These are phyloP conservation scores for Cyclophora punctaria DNA, from an alignment of 2,888 invertebrate genomes.

Conservation along the genomic window DNA sequence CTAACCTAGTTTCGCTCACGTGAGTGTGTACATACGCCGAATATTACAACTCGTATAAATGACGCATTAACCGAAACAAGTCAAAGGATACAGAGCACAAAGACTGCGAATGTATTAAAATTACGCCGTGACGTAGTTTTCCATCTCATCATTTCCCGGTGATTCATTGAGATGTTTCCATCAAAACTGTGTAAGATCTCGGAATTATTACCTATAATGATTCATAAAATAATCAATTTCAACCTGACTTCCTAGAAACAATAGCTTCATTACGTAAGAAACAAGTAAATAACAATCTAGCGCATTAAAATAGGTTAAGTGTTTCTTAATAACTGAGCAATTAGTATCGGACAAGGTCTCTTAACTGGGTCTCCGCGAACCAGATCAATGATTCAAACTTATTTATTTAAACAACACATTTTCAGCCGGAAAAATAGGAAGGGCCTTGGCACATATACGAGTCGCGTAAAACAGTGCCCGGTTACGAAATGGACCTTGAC, in stretches of 20 bases:
- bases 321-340: conserved; percentile 66
- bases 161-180: not conserved
- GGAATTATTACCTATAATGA: conserved; percentile 2
- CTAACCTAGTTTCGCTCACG: conserved; percentile 64
- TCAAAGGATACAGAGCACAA: too few species aligned
- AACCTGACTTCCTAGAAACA: conserved; percentile 35
- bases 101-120: conserved; percentile 10
- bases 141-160: conserved; percentile 6
- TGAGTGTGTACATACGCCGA: conserved; percentile 32
- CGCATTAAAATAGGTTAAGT: conserved; percentile 64
- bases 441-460: conserved; percentile 58
- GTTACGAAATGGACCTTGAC: conserved; percentile 70
- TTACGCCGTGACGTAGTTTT: conserved; percentile 5
- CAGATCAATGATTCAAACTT: conserved; percentile 24
- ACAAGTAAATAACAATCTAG: conserved; percentile 44
- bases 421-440: conserved; percentile 43
- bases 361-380: conserved; percentile 31
- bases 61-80: conserved; percentile 20
- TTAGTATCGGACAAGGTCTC: conserved; percentile 56
- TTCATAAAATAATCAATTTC: conserved; percentile 12
- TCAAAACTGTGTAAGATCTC: too few species aligned
- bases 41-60: conserved; percentile 2
- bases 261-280: conserved; percentile 37
- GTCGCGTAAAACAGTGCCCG: conserved; percentile 30
- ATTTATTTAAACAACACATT: conserved; percentile 26